phyloP scores from a whole-genome alignment of 1,140 invertebrate genomes.

The Drosophila nasuta region DNA sequence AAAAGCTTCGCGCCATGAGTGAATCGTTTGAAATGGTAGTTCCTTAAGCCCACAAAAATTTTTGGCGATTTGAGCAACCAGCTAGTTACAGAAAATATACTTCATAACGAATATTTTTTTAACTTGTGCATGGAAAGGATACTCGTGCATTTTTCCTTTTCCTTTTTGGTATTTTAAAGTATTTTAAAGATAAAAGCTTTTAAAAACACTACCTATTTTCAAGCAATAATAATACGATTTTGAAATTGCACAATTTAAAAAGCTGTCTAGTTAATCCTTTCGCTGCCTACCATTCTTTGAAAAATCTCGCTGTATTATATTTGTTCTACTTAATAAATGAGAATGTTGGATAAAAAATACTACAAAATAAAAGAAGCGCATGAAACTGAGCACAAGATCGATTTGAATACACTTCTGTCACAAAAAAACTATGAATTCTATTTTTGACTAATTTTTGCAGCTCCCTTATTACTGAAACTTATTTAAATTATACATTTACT shows the following conservation, averaged over 20 bases:
- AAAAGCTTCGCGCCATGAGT: conserved; percentile 15
- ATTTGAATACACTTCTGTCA: conserved; percentile 57
- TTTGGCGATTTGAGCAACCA: conserved; percentile 5
- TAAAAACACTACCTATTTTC: conserved; percentile 23
- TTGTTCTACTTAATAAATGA: conserved; percentile 60
- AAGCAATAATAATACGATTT: conserved; percentile 25
- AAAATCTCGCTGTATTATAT: conserved; percentile 57
- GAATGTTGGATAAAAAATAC: conserved; percentile 38
- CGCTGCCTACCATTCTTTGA: conserved; percentile 57
- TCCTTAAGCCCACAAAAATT: conserved; percentile 3
- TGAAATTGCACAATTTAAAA: conserved; percentile 52
- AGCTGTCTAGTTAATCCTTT: conserved; percentile 30
- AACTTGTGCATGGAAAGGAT: conserved; percentile 29
- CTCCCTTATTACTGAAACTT: conserved; percentile 48
- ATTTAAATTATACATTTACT: conserved; percentile 42
- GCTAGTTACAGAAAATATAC: conserved; percentile 5
- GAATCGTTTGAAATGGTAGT: conserved; percentile 1
- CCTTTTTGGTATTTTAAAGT: conserved; percentile 2
- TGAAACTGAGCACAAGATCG: conserved; percentile 72
- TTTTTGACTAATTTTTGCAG: conserved; percentile 71
- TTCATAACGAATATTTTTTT: not conserved
- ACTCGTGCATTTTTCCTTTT: conserved; percentile 17
- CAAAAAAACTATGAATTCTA: conserved; percentile 42
- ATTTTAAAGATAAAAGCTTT: conserved; percentile 8
- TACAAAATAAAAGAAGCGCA: conserved; percentile 54